Evolutionary conservation across 2,797 vertebrate genomes (phyloP).

Genomic region (Gallinago stenura): DNA sequence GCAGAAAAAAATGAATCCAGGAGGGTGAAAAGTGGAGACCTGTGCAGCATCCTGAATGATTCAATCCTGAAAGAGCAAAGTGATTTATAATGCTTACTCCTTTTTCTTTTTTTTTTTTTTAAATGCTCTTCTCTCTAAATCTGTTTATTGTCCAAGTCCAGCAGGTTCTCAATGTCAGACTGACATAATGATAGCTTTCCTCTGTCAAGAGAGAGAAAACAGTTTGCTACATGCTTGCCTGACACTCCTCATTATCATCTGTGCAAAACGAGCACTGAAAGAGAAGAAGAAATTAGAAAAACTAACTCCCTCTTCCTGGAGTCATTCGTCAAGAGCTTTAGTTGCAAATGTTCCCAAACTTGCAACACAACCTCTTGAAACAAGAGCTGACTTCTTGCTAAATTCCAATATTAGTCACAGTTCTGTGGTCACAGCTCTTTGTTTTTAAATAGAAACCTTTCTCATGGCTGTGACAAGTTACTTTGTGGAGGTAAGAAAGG

Average conservation of each 20-base stretch:
- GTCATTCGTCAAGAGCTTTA: constrained; percentile 91
- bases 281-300: constrained; percentile 80
- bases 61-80: not conserved
- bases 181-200: constrained; percentile 55
- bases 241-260: constrained; percentile 87
- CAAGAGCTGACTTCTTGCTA: constrained; percentile 98
- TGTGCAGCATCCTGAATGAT: not conserved
- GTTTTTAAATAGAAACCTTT: constrained; percentile 75
- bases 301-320: constrained; percentile 75
- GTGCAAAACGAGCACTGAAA: constrained; percentile 85
- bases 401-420: constrained; percentile 99
- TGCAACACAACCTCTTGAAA: constrained; percentile 91
- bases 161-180: constrained; percentile 5
- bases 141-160: constrained; percentile 17
- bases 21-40: not conserved
- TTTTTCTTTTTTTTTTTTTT: not conserved
- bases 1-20: not conserved
- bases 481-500: constrained; percentile 52
- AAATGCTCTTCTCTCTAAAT: not conserved
- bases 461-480: constrained; percentile 75
- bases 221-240: constrained; percentile 85
- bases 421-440: constrained; percentile 77
- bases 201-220: constrained; percentile 73
- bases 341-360: constrained; percentile 88
- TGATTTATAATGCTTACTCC: not conserved